Evolutionary conservation across 2,797 vertebrate species (phyloP).

Genomic region (Ceryle rudis): DNA sequence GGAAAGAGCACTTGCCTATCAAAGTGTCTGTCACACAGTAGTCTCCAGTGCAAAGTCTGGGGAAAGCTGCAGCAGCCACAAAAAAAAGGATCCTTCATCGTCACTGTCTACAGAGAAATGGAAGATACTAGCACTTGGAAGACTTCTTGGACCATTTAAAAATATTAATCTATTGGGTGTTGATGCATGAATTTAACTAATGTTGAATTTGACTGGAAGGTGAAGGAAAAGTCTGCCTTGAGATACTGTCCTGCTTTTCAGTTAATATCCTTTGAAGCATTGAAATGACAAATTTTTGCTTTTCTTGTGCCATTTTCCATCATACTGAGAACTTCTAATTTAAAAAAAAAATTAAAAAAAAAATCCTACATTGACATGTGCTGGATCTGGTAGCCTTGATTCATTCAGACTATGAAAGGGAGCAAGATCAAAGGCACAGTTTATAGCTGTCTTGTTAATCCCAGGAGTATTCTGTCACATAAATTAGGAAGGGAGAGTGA

Average conservation of each 20-base stretch:
- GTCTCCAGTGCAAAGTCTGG: not conserved
- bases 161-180: not conserved
- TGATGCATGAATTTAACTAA: not conserved
- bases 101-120: not conserved
- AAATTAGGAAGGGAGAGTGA: constrained; percentile 1
- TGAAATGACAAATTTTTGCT: not conserved
- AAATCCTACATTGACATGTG: not conserved
- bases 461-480: constrained; percentile 40
- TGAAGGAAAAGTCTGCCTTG: not conserved
- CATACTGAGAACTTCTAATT: not conserved
- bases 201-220: not conserved
- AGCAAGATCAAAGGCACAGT: constrained; percentile 63
- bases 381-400: not conserved
- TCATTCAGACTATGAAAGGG: not conserved
- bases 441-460: constrained; percentile 56
- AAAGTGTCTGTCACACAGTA: not conserved
- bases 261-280: not conserved
- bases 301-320: not conserved
- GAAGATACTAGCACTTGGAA: not conserved
- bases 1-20: not conserved
- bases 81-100: not conserved
- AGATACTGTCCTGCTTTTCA: not conserved
- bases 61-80: not conserved
- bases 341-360: not conserved
- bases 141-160: not conserved